phyloP scores from a whole-genome alignment of 2,888 invertebrate genomes.

The Phania funesta region DNA sequence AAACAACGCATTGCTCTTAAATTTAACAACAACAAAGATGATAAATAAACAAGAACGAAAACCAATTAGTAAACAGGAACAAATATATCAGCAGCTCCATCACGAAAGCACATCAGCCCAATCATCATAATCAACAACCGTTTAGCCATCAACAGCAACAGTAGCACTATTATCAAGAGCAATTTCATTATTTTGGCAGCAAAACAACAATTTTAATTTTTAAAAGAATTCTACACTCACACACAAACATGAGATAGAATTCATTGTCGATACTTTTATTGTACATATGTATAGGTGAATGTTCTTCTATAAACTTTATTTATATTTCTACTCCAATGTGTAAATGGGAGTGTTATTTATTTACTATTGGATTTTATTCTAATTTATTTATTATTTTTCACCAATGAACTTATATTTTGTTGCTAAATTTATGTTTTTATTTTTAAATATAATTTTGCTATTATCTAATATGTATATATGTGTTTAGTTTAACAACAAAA shows the following conservation, averaged over 20 bases:
- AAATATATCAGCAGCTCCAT: constrained; percentile 47
- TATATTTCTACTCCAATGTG: too few relatives aligned
- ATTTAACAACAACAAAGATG: constrained; percentile 60
- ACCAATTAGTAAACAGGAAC: constrained; percentile 45
- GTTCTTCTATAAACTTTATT: too few relatives aligned
- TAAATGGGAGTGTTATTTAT: constrained; percentile 22
- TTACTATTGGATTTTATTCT: constrained; percentile 13
- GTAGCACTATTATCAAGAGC: constrained; percentile 52
- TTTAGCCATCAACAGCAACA: not conserved
- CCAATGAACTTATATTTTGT: constrained; percentile 22
- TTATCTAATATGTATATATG: not conserved
- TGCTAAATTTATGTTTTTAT: constrained; percentile 44
- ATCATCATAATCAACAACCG: constrained; percentile 9
- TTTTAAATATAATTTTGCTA: constrained; percentile 36
- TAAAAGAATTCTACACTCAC: constrained; percentile 63
- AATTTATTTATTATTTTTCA: constrained; percentile 6
- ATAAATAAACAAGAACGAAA: constrained; percentile 65
- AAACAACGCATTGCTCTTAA: constrained; percentile 64
- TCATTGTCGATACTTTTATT: constrained; percentile 75
- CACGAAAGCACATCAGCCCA: constrained; percentile 24
- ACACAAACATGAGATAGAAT: constrained; percentile 73
- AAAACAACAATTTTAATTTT: constrained; percentile 67
- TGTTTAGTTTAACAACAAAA: too few relatives aligned
- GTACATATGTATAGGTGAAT: constrained; percentile 79
- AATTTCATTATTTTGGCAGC: constrained; percentile 47